phyloP scores from a whole-genome alignment of 2,888 invertebrate species.

The Tenthredo mesomela region DNA sequence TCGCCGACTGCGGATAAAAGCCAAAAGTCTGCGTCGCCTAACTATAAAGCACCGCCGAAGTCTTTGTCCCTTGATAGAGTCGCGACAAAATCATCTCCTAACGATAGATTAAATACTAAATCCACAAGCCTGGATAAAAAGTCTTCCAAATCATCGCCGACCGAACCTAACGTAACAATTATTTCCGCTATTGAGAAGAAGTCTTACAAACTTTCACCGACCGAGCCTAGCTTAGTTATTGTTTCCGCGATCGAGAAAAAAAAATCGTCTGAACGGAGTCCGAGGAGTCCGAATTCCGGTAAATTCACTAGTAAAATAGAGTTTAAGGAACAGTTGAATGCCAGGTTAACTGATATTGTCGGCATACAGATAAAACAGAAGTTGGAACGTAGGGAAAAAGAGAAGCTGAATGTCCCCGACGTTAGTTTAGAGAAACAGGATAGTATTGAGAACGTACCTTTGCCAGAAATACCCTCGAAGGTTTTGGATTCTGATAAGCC shows the following conservation, averaged over 20 bases:
- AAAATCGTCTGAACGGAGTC: conserved; percentile 66
- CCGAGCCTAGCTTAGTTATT: conserved; percentile 70
- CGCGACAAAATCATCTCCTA: conserved; percentile 60
- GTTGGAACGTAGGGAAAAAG: conserved; percentile 68
- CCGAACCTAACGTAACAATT: conserved; percentile 69
- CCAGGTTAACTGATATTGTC: conserved; percentile 72
- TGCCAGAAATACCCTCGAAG: conserved; percentile 72
- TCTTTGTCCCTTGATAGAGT: conserved; percentile 69
- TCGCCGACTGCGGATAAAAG: conserved; percentile 66
- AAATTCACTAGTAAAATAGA: not conserved
- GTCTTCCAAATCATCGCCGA: conserved; percentile 66
- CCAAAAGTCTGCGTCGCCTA: conserved; percentile 58
- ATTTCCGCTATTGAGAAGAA: conserved; percentile 67
- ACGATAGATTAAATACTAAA: conserved; percentile 63
- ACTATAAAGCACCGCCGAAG: conserved; percentile 63
- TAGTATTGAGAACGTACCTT: conserved; percentile 74
- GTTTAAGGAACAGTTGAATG: conserved; percentile 60
- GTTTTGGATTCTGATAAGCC: conserved; percentile 44
- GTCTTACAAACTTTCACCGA: conserved; percentile 68
- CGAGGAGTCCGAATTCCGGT: conserved; percentile 57
- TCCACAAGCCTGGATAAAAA: conserved; percentile 71
- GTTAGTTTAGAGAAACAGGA: conserved; percentile 73
- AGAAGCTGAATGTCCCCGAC: conserved; percentile 69
- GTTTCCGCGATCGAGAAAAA: conserved; percentile 71
- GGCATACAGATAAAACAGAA: conserved; percentile 72